Evolutionary conservation across 2,113 vertebrate genomes (phyloP).

Genomic region (Spea multiplicata): DNA sequence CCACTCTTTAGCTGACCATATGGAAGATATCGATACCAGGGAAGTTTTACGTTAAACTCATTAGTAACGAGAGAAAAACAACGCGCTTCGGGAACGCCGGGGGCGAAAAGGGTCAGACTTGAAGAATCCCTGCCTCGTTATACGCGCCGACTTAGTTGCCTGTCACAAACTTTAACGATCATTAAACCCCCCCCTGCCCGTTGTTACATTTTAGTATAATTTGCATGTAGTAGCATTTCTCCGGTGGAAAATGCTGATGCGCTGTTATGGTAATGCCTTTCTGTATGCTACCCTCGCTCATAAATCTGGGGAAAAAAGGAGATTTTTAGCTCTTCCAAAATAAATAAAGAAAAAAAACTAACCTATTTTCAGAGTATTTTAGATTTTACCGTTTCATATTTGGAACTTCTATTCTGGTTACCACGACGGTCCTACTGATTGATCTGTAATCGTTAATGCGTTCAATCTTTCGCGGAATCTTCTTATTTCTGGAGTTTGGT

Average conservation of each 20-base stretch:
- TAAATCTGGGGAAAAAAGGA: conserved; percentile 34
- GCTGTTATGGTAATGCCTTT: conserved; percentile 35
- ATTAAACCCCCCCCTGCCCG: conserved; percentile 30
- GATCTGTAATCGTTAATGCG: not conserved
- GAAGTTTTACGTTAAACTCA: too few species aligned
- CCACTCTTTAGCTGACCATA: too few species aligned
- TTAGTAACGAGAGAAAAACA: too few species aligned
- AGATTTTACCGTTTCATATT: conserved; percentile 4
- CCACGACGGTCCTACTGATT: conserved; percentile 8
- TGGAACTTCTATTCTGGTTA: conserved; percentile 5
- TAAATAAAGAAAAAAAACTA: conserved; percentile 9
- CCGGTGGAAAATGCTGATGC: conserved; percentile 29
- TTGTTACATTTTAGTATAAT: conserved; percentile 37
- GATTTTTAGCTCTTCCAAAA: conserved; percentile 22
- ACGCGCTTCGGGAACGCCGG: too few species aligned
- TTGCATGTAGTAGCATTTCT: conserved; percentile 38
- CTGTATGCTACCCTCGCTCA: conserved; percentile 26
- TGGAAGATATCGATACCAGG: too few species aligned
- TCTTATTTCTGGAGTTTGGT: too few species aligned
- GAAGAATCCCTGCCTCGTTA: not conserved
- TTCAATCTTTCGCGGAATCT: too few species aligned
- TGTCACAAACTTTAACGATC: conserved; percentile 41
- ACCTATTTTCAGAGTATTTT: not conserved
- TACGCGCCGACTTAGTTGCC: conserved; percentile 10
- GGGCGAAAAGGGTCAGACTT: not conserved